A percentile compares a stretch with the other conserved stretches of the same genome.
phyloP scores from a whole-genome alignment of 2,888 invertebrate genomes.

The Camponotus fellah region DNA sequence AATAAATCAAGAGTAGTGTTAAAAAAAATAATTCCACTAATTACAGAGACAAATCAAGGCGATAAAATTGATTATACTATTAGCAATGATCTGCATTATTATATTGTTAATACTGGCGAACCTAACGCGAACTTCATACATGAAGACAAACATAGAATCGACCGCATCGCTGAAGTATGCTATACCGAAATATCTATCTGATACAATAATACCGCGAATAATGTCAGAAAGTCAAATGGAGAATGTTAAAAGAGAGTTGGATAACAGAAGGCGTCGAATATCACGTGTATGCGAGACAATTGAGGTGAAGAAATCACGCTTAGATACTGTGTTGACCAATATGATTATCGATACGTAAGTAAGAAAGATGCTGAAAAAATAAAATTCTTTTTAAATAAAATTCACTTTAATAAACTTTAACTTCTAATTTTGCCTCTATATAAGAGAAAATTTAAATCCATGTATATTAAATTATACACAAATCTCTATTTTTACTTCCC shows the following conservation, averaged over 20 bases:
- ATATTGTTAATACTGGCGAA: constrained; percentile 62
- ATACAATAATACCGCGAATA: constrained; percentile 33
- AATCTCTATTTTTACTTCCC: background rate
- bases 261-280: constrained; percentile 65
- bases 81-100: constrained; percentile 49
- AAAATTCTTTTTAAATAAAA: background rate
- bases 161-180: constrained; percentile 19
- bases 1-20: background rate
- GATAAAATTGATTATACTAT: constrained; percentile 52
- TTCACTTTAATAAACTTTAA: background rate
- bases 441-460: background rate
- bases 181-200: constrained; percentile 27
- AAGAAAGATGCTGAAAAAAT: constrained; percentile 10
- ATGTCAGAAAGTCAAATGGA: constrained; percentile 59
- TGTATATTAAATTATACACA: background rate
- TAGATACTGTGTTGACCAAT: constrained; percentile 68
- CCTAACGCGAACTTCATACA: constrained; percentile 29
- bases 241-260: constrained; percentile 59
- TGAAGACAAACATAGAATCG: constrained; percentile 41
- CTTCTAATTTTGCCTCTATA: too few species aligned
- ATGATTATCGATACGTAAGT: constrained; percentile 80
- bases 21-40: constrained; percentile 16
- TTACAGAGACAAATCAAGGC: constrained; percentile 62
- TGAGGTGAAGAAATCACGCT: constrained; percentile 50
- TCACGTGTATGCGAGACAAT: constrained; percentile 63